Evolutionary conservation across 2,888 invertebrate species (phyloP), one percentile per base, ranked within the genome.

Genomic region (Tuberolachnus salignus): DNA sequence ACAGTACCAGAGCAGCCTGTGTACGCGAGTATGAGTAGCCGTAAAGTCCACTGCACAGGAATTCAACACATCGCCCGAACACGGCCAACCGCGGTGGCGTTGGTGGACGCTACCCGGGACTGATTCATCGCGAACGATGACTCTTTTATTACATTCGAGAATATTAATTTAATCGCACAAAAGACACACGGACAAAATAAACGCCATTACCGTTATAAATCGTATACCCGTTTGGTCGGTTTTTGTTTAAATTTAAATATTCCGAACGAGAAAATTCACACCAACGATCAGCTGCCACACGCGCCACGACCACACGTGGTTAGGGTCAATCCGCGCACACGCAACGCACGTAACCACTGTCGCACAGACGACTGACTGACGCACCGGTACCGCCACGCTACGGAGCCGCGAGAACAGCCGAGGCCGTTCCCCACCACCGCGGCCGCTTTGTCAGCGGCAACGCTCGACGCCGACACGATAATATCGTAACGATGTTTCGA

Each of bases 331-430:
- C 46, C n/a, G 14, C 71, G 14, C 9, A 59, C 73, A 34, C 46
- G 3, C 1, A 0, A 3, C 46, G n/a, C 10, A 42, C 59, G 3
- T 44, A 8, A 23, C 73, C 16, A 14, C 59, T 3, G 73, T 63
- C 73, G 51, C 73, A 63, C 42, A 14, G 73, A 73, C 51, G 51
- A 73, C 73, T 63, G 42, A 61, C 72, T 49, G 63, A 51, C 51
- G 42, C 42, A 34, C 8, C 51, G 51, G 14, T 26, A 23, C 14
- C 49, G 26, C 9, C 59, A 46, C 34, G 46, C 49, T 11, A n/a
- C 61, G 61, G 6, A 13, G n/a, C 21, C 21, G 19, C 42, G 21
- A 19, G 51, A 34, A 10, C 59, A 59, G 19, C 49, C 34, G 72
- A 51, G 21, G 51, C 57, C 26, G 63, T 46, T 46, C 23, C 1